These are phyloP conservation scores for Galagoides demidoff DNA, from an alignment of 2,797 vertebrate genomes.

Conservation along the genomic window DNA sequence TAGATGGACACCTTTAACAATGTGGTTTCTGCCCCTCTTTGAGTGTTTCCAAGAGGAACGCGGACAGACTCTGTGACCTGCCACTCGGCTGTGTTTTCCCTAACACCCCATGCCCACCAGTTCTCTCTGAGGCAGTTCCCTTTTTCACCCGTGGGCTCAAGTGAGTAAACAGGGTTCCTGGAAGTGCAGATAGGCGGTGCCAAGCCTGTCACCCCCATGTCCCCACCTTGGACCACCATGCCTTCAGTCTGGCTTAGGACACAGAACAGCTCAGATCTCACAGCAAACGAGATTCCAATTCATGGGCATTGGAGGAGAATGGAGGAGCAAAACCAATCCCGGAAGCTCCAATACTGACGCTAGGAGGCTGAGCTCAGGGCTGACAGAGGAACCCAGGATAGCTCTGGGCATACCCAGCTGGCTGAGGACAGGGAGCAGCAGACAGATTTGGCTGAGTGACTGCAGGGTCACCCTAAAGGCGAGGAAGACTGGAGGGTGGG, in stretches of 20 bases:
- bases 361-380: conserved; percentile 20
- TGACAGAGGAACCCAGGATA: conserved; percentile 21
- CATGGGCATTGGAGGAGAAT: background rate
- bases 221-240: background rate
- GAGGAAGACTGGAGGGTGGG: conserved; percentile 65
- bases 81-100: background rate
- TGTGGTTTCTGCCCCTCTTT: conserved; percentile 19
- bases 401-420: background rate
- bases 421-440: conserved; percentile 57
- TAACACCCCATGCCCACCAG: background rate
- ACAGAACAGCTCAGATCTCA: background rate
- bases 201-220: background rate
- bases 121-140: background rate
- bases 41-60: conserved; percentile 6
- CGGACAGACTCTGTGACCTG: background rate
- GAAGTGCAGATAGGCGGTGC: background rate
- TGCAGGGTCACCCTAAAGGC: conserved; percentile 64
- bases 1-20: background rate
- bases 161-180: background rate
- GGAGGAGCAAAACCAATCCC: background rate
- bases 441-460: conserved; percentile 74
- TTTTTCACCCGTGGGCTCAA: background rate
- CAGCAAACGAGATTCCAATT: background rate
- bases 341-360: conserved; percentile 32
- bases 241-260: background rate